Evolutionary conservation across 2,888 invertebrate species (phyloP).

Genomic region (Aricia artaxerxes): DNA sequence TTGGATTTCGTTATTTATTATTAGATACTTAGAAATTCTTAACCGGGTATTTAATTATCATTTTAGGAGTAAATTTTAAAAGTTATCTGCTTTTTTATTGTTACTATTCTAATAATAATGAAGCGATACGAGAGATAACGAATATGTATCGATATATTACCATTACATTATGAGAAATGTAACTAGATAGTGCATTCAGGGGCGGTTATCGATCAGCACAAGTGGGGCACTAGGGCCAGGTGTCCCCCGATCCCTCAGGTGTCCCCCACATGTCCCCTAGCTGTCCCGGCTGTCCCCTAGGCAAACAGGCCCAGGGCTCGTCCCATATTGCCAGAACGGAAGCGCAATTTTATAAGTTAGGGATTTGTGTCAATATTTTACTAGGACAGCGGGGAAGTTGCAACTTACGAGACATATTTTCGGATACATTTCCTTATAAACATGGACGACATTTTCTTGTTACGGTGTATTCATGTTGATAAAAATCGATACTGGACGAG

Average conservation of each 20-base stretch:
- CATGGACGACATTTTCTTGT: conserved; percentile 22
- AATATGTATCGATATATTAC: too few relatives aligned
- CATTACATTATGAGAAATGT: not conserved
- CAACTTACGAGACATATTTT: conserved; percentile 26
- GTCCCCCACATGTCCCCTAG: conserved; percentile 58
- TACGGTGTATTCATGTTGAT: conserved; percentile 56
- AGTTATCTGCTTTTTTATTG: too few relatives aligned
- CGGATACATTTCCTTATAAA: conserved; percentile 23
- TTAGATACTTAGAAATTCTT: too few relatives aligned
- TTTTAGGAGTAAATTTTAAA: too few relatives aligned
- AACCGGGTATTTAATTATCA: too few relatives aligned
- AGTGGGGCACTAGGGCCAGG: conserved; percentile 60
- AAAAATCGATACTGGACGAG: not conserved
- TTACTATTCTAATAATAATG: too few relatives aligned
- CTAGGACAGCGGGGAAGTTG: conserved; percentile 64
- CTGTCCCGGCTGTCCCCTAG: not conserved
- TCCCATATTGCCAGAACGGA: conserved; percentile 77
- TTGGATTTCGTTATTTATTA: too few relatives aligned
- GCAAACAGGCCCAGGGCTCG: conserved; percentile 67
- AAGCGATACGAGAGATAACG: too few relatives aligned
- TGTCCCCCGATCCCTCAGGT: conserved; percentile 60
- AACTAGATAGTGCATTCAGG: conserved; percentile 32
- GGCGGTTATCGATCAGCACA: conserved; percentile 42
- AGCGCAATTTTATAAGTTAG: conserved; percentile 80
- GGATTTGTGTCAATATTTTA: conserved; percentile 81